Percentiles rank a stretch among this genome's conserved stretches.
phyloP scores from a whole-genome alignment of 2,113 vertebrate species.

The Gnathonemus echidnorhynchus region DNA sequence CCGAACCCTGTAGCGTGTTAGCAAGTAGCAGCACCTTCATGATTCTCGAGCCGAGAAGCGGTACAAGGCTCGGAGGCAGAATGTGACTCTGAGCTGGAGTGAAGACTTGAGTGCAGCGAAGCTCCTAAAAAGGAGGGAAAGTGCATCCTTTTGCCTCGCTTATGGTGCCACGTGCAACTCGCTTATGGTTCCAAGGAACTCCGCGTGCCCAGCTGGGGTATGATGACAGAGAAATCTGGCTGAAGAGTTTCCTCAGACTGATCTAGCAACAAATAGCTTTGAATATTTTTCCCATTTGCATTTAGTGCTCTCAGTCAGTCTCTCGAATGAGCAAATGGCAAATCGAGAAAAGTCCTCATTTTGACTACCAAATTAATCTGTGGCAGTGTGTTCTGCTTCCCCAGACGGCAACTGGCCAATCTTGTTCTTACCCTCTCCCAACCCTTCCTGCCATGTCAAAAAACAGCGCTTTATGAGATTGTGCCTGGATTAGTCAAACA shows the following conservation, averaged over 20 bases:
- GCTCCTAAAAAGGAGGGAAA: not conserved
- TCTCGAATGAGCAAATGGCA: not conserved
- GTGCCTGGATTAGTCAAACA: not conserved
- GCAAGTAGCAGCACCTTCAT: not conserved
- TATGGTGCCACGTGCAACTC: not conserved
- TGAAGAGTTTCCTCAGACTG: not conserved
- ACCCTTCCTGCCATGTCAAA: not conserved
- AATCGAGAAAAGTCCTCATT: not conserved
- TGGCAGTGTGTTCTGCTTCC: not conserved
- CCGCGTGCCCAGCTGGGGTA: not conserved
- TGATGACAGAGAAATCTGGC: too few species aligned
- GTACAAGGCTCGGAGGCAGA: not conserved
- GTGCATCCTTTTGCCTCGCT: too few species aligned
- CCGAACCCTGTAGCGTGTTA: not conserved
- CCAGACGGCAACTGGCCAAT: not conserved
- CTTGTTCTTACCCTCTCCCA: not conserved
- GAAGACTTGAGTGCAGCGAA: not conserved
- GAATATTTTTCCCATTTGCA: not conserved
- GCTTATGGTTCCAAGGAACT: not conserved
- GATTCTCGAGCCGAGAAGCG: not conserved
- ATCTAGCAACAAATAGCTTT: not conserved
- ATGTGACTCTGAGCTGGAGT: not conserved
- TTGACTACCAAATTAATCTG: not conserved
- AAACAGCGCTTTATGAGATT: not conserved
- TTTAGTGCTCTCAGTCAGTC: not conserved